A percentile compares a stretch with the other conserved stretches of the same genome.
These are phyloP conservation scores for Vulpes lagopus DNA, from an alignment of 2,113 vertebrate species.

Conservation along the genomic window DNA sequence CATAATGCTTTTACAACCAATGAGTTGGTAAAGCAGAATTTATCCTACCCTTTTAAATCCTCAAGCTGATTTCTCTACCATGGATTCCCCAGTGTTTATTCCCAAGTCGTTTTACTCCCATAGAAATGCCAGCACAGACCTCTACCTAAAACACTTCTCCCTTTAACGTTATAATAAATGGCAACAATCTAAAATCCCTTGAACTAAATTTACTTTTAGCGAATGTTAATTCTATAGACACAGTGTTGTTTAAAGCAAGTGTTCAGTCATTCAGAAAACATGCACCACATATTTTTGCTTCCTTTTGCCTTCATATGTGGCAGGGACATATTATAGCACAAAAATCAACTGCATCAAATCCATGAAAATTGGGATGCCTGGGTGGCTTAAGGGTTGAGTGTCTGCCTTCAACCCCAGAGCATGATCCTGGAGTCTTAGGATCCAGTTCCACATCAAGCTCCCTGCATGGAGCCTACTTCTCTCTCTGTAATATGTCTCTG, in stretches of 20 bases:
- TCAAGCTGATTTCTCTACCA: background rate
- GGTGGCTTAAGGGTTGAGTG: too few species aligned
- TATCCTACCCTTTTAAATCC: background rate
- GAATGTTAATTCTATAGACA: background rate
- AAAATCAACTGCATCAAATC: background rate
- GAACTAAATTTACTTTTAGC: background rate
- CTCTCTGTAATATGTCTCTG: too few species aligned
- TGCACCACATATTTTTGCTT: background rate
- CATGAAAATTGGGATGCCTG: background rate
- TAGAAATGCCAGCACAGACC: background rate
- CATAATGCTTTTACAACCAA: background rate
- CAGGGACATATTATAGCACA: background rate
- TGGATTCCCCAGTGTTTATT: accelerated
- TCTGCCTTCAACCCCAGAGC: too few species aligned
- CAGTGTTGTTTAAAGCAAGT: background rate
- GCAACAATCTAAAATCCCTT: background rate
- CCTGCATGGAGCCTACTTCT: too few species aligned
- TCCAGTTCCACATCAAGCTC: too few species aligned
- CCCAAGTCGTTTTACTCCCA: background rate
- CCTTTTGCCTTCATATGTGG: background rate
- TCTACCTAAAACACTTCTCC: background rate
- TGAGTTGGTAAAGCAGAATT: background rate
- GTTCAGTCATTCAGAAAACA: background rate
- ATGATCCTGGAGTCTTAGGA: too few species aligned
- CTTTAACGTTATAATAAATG: background rate